Conservation (phyloP, 2,113 vertebrate genomes). For the Tenrec ecaudatus region DNA sequence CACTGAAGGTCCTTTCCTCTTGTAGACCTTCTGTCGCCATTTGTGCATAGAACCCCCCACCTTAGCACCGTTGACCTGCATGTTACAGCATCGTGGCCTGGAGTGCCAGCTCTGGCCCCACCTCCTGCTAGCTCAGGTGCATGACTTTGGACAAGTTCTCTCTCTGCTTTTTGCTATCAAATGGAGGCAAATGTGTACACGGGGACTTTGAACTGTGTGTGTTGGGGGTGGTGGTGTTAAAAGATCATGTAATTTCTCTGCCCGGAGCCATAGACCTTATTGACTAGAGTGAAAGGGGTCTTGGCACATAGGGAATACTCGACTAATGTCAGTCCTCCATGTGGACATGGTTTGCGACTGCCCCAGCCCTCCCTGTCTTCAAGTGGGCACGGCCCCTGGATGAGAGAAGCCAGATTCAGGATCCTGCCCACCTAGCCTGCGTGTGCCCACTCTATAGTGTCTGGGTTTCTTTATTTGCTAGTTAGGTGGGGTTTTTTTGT, state of each 20-base stretch:
- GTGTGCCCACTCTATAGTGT: not conserved
- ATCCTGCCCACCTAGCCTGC: not conserved
- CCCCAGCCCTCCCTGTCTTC: not conserved
- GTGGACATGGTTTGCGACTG: not conserved
- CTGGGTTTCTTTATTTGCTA: not conserved
- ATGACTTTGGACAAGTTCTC: not conserved
- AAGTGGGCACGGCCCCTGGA: not conserved
- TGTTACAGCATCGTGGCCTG: not conserved
- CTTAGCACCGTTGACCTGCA: not conserved
- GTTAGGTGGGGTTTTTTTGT: constrained; percentile 4
- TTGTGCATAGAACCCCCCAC: not conserved
- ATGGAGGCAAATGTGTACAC: not conserved
- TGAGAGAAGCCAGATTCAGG: not conserved
- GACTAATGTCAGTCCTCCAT: not conserved
- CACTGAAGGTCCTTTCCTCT: not conserved
- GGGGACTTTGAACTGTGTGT: not conserved
- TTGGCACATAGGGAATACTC: constrained; percentile 23
- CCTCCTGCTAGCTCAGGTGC: not conserved
- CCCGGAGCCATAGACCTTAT: too few species aligned
- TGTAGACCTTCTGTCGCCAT: not conserved
- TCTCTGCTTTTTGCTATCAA: constrained; percentile 30
- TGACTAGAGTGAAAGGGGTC: not conserved
- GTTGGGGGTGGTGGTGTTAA: too few species aligned
- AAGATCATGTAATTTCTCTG: too few species aligned
- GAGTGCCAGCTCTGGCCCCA: not conserved